Conservation (phyloP, 2,888 invertebrate species). For the Melanchra persicariae region DNA sequence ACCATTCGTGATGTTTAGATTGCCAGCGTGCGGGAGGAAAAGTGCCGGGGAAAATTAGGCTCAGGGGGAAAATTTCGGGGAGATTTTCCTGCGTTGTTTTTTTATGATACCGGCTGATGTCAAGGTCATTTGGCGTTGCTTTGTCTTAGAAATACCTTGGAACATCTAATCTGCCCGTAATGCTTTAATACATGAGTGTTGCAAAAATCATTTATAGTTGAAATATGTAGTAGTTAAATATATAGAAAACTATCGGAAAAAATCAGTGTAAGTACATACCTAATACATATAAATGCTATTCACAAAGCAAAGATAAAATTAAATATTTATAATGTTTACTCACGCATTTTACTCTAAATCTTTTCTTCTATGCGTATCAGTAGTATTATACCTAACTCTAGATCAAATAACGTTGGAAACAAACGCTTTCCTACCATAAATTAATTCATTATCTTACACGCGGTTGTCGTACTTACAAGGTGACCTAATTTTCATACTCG, state of each 20-base stretch:
- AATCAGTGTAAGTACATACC: neutral
- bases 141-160: neutral
- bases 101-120: neutral
- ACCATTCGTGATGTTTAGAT: slow-evolving; percentile 77
- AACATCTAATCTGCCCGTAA: neutral
- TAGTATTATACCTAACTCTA: neutral
- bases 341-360: neutral
- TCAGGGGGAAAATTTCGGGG: slow-evolving; percentile 39
- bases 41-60: slow-evolving; percentile 62
- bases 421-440: neutral
- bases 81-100: neutral
- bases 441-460: neutral
- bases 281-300: neutral
- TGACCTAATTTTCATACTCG: too few relatives aligned
- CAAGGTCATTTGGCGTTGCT: slow-evolving; percentile 15
- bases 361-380: neutral
- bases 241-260: neutral
- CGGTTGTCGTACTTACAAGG: neutral
- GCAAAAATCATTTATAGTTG: too few relatives aligned
- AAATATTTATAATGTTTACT: slow-evolving; percentile 15
- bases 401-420: slow-evolving; percentile 13
- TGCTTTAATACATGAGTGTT: neutral
- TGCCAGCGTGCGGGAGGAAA: slow-evolving; percentile 71
- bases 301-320: slow-evolving; percentile 1
- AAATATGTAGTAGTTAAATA: neutral